These are phyloP conservation scores for Cyclophora punctaria DNA, from an alignment of 2,888 invertebrate genomes.

Conservation along the genomic window DNA sequence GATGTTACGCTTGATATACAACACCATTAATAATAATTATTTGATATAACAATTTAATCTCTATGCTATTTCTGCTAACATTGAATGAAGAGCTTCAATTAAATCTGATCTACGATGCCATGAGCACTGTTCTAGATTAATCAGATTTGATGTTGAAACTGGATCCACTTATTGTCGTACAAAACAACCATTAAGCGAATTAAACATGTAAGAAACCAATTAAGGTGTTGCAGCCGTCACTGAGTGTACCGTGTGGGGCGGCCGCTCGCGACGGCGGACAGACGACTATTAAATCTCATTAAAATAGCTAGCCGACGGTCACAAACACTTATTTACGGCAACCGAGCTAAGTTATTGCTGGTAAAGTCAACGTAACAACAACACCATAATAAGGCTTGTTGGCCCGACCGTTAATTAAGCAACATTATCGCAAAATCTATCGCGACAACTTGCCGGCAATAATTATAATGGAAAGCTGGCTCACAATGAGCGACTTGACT, in stretches of 20 bases:
- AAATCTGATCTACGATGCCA: conserved; percentile 1
- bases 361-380: conserved; percentile 47
- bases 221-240: conserved; percentile 55
- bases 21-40: conserved; percentile 1
- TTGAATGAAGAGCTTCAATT: conserved; percentile 1
- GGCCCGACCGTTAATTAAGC: conserved; percentile 56
- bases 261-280: conserved; percentile 28
- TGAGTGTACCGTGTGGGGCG: conserved; percentile 35
- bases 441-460: conserved; percentile 28
- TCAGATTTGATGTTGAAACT: conserved; percentile 44
- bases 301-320: conserved; percentile 60
- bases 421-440: conserved; percentile 55
- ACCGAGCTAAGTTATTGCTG: conserved; percentile 45
- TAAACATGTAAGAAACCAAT: conserved; percentile 63
- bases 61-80: too few species aligned
- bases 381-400: conserved; percentile 47
- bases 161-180: conserved; percentile 39
- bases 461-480: conserved; percentile 23
- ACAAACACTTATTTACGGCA: conserved; percentile 59
- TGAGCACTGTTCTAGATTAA: conserved; percentile 45
- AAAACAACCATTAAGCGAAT: conserved; percentile 58
- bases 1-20: conserved; percentile 20
- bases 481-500: not conserved
- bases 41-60: too few species aligned
- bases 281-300: conserved; percentile 60